phyloP scores from a whole-genome alignment of 2,888 invertebrate genomes.

The Chalcis sispes region DNA sequence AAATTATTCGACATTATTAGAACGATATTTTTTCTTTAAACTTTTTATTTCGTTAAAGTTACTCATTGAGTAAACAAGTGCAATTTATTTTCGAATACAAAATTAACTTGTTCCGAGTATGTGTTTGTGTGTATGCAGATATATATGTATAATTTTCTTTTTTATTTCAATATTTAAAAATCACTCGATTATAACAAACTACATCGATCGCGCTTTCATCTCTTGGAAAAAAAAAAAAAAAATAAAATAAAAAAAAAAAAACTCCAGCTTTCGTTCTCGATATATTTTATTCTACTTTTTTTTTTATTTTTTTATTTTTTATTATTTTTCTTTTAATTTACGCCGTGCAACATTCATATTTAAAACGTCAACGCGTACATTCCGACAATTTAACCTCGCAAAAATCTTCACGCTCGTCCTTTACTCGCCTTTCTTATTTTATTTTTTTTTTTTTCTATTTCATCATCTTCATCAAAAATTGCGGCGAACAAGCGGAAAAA shows the following conservation, averaged over 20 bases:
- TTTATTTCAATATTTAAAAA: slow-evolving; percentile 36
- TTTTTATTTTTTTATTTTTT: background rate
- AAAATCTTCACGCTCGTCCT: background rate
- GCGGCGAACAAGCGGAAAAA: slow-evolving; percentile 50
- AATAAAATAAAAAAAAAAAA: too few relatives aligned
- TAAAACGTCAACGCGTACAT: slow-evolving; percentile 2
- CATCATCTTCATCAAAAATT: slow-evolving; percentile 28
- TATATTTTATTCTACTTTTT: too few relatives aligned
- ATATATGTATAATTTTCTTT: background rate
- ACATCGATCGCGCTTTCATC: slow-evolving; percentile 7
- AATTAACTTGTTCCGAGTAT: slow-evolving; percentile 15
- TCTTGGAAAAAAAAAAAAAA: too few relatives aligned
- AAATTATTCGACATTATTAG: too few relatives aligned
- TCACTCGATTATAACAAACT: slow-evolving; percentile 45
- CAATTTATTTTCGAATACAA: slow-evolving; percentile 28
- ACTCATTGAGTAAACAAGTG: slow-evolving; percentile 38
- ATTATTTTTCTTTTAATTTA: background rate
- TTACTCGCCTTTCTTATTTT: background rate
- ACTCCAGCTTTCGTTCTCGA: slow-evolving; percentile 11
- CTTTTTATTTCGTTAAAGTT: background rate
- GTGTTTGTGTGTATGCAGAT: background rate
- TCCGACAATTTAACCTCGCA: too few relatives aligned
- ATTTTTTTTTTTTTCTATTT: background rate
- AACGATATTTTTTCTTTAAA: too few relatives aligned
- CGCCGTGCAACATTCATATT: slow-evolving; percentile 1